These are phyloP conservation scores for Coronaproctus castanopsis DNA, from an alignment of 2,888 invertebrate species.

Conservation along the genomic window DNA sequence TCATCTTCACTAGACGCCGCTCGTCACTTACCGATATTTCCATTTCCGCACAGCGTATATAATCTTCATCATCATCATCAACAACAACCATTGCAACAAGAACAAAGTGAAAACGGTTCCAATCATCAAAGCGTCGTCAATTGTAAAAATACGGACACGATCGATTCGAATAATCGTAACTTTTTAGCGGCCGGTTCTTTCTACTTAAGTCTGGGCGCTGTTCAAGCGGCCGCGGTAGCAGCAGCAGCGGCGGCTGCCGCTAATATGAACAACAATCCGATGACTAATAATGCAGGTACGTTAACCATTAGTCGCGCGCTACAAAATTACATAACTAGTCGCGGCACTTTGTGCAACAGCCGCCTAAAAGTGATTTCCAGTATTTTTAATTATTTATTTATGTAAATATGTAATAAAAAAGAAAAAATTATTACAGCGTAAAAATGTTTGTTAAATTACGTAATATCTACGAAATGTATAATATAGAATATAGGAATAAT, in stretches of 20 bases:
- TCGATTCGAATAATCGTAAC: constrained; percentile 23
- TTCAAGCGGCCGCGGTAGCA: constrained; percentile 38
- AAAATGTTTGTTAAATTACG: too few species aligned
- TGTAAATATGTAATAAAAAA: too few species aligned
- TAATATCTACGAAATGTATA: too few species aligned
- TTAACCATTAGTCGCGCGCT: too few species aligned
- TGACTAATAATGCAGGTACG: constrained; percentile 10
- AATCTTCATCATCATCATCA: background rate
- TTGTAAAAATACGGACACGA: constrained; percentile 10
- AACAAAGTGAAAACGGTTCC: background rate
- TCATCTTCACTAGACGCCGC: background rate
- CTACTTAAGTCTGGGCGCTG: constrained; percentile 40
- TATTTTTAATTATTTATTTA: too few species aligned
- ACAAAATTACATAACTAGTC: constrained; percentile 26
- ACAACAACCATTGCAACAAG: constrained; percentile 8
- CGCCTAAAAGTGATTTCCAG: constrained; percentile 33
- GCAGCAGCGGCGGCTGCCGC: constrained; percentile 21
- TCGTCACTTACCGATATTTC: background rate
- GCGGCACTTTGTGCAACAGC: constrained; percentile 31
- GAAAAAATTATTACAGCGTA: too few species aligned
- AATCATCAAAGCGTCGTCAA: background rate
- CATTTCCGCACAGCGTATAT: background rate
- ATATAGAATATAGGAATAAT: too few species aligned
- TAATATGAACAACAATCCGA: constrained; percentile 16
- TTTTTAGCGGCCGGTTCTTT: constrained; percentile 32